phyloP scores from a whole-genome alignment of 1,140 invertebrate genomes.

The Cryptotermes secundus region DNA sequence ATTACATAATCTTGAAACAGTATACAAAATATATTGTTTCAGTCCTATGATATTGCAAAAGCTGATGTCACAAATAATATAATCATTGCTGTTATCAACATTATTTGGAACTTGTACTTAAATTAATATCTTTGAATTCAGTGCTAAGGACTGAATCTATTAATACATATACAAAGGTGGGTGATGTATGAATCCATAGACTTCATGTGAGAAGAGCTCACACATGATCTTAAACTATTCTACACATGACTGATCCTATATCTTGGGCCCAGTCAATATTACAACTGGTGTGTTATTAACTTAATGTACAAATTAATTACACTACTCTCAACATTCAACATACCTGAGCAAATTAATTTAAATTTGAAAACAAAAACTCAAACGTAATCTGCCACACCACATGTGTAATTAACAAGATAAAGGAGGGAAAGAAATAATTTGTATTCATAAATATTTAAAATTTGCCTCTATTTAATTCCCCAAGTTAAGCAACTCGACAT shows the following conservation, averaged over 20 bases:
- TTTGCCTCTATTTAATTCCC: background rate
- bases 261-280: background rate
- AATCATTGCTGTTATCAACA: background rate
- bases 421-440: background rate
- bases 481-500: background rate
- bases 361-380: background rate
- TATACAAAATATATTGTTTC: background rate
- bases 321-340: background rate
- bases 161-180: slow-evolving; percentile 1
- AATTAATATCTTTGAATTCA: slow-evolving; percentile 3
- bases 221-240: background rate
- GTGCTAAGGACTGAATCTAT: background rate
- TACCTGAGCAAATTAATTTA: slow-evolving; percentile 12
- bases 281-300: background rate
- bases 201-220: background rate
- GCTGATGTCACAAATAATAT: background rate
- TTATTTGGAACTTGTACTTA: background rate
- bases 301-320: slow-evolving; percentile 1
- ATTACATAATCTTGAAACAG: background rate
- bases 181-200: slow-evolving; percentile 7
- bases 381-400: background rate
- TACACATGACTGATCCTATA: background rate
- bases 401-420: background rate
- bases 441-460: background rate
- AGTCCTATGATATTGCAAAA: background rate